Percentiles rank a stretch among this genome's conserved stretches.
These are phyloP conservation scores for Cephalotes varians DNA, from an alignment of 2,888 invertebrate species.

Conservation along the genomic window DNA sequence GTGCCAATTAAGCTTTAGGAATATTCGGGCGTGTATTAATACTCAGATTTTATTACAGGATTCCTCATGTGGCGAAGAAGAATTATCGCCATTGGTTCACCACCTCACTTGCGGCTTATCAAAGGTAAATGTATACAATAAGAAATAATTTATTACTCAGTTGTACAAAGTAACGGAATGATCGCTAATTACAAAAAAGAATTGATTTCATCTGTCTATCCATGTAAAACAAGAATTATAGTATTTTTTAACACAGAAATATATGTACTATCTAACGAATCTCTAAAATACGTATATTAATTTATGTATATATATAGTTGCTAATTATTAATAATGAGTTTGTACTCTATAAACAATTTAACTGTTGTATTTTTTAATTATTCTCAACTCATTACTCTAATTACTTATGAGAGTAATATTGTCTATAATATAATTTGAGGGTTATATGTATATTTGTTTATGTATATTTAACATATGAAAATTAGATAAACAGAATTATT, in stretches of 20 bases:
- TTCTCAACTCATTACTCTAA: neutral
- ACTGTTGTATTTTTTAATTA: neutral
- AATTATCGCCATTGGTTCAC: conserved; percentile 75
- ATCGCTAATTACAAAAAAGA: conserved; percentile 52
- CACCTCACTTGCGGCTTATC: conserved; percentile 69
- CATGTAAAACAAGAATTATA: neutral
- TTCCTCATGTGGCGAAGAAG: conserved; percentile 82
- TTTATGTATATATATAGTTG: neutral
- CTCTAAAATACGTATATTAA: neutral
- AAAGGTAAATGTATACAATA: conserved; percentile 70
- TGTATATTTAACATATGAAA: neutral
- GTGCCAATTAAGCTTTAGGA: neutral
- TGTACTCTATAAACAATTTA: neutral
- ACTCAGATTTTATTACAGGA: conserved; percentile 70
- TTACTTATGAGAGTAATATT: neutral
- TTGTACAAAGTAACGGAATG: conserved; percentile 18
- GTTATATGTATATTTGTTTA: neutral
- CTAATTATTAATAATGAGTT: too few species aligned
- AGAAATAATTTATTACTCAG: conserved; percentile 62
- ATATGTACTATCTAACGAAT: neutral
- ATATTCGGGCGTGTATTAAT: conserved; percentile 18
- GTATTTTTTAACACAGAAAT: conserved; percentile 17
- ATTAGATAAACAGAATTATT: neutral
- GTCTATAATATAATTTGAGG: neutral
- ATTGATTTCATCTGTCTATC: neutral